Conservation (phyloP, 2,797 vertebrate species). For the Ctenopoma multispine region DNA sequence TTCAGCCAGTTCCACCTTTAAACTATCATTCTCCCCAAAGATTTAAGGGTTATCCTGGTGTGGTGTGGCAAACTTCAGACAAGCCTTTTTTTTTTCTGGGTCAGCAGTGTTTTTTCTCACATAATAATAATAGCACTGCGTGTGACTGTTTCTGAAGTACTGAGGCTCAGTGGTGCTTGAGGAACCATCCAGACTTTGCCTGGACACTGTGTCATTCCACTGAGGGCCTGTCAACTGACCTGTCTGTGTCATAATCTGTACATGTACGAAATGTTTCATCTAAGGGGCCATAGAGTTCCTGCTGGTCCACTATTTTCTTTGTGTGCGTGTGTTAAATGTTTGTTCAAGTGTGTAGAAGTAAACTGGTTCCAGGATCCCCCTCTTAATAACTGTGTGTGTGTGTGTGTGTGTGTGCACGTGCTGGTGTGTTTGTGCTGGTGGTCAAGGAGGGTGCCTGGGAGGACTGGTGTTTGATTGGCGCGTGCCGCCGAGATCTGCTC, state of each 20-base stretch:
- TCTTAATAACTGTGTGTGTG: slow-evolving; percentile 37
- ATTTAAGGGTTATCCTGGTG: no score
- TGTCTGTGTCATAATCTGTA: slow-evolving; percentile 20
- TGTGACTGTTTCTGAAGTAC: background rate
- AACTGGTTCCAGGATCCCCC: slow-evolving; percentile 16
- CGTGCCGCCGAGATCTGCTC: slow-evolving; percentile 75
- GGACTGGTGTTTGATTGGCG: slow-evolving; percentile 84
- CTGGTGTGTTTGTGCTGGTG: slow-evolving; percentile 53
- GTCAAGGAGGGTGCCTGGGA: slow-evolving; percentile 67
- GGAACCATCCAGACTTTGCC: slow-evolving; percentile 44
- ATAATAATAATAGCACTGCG: no score
- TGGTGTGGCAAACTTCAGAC: no score
- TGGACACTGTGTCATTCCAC: slow-evolving; percentile 52
- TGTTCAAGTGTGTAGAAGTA: slow-evolving; percentile 20
- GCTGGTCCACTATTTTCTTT: background rate
- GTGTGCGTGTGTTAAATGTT: slow-evolving; percentile 9
- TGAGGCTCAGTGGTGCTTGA: slow-evolving; percentile 31
- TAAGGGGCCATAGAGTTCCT: background rate
- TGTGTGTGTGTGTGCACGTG: slow-evolving; percentile 35
- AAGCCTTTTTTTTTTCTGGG: no score
- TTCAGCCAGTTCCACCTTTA: no score
- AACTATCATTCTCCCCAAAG: no score
- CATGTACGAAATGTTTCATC: slow-evolving; percentile 10
- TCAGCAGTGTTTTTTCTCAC: no score
- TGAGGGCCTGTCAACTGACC: slow-evolving; percentile 61